Base-by-base conservation (phyloP, 1,140 invertebrate genomes). In the Choristoneura fumiferana region DNA sequence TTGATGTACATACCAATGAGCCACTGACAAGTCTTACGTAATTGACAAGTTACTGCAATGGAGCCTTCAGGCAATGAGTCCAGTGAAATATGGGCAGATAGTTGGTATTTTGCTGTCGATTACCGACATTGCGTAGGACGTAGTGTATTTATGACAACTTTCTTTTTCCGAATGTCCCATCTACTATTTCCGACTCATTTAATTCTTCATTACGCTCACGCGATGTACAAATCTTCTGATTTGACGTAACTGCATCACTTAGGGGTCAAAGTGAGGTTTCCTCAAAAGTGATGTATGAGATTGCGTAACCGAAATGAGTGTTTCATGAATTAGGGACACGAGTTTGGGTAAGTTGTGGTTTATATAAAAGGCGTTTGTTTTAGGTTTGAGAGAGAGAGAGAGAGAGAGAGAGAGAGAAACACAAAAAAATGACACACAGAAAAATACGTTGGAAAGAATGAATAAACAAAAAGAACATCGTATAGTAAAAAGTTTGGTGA, bases 241-340 rank as follows among this genome's bases (percentile, higher is more conserved):
- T 6, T 18, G 40, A 43, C 40, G 40, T 49, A 49, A 49, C 12
- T 29, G 6, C 22, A 29, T 6, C n/a, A n/a, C n/a, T n/a, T 4
- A 18, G 43, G 43, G 43, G 43, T 49, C 43, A 49, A 4, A 45
- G 17, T 18, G 43, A 33, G 22, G 43, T 49, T 49, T 49, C 43
- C 43, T 49, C 22, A 49, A 49, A 49, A 33, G 43, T 49, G 43
- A 49, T 49, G 43, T 49, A 49, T 33, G n/a, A 17, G 17, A 10
- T 49, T 49, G 22, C 29, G 43, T 12, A 49, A 49, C 43, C 6
- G 15, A 10, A 17, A 8, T 18, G 22, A 33, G n/a, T 49, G 10
- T 6, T 8, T 29, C 17, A 49, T 49, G 10, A 49, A 49, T 49
- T 49, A 49, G 18, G 43, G 12, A 6, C 22, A 12, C 22, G 9